These are phyloP conservation scores for Leptinotarsa lineolata DNA, from an alignment of 1,140 invertebrate genomes.

Conservation along the genomic window DNA sequence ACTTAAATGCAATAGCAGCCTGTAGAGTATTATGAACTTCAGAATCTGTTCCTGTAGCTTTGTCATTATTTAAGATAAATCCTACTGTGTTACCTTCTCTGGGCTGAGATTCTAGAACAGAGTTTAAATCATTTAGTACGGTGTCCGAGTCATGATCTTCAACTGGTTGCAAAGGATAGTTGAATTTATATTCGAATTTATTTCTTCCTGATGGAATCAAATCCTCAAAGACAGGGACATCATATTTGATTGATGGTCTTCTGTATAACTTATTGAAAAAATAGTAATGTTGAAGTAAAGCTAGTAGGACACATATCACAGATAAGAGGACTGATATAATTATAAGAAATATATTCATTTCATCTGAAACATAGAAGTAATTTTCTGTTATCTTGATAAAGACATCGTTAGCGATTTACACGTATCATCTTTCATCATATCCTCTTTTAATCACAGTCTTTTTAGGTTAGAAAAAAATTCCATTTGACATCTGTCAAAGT, in stretches of 20 bases:
- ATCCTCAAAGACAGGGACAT: constrained; percentile 51
- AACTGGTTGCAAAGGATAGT: constrained; percentile 30
- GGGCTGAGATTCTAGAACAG: constrained; percentile 37
- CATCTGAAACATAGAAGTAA: constrained; percentile 16
- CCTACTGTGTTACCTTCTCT: constrained; percentile 24
- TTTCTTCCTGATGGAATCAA: constrained; percentile 47
- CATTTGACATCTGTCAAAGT: too few species aligned
- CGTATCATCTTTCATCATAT: neutral
- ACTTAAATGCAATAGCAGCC: constrained; percentile 82
- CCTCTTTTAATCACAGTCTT: too few species aligned
- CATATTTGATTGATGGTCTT: constrained; percentile 36
- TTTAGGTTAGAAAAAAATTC: too few species aligned
- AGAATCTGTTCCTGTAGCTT: constrained; percentile 40
- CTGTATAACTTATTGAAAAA: constrained; percentile 44
- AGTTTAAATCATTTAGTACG: constrained; percentile 43
- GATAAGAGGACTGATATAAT: constrained; percentile 25
- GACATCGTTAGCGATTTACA: constrained; percentile 4
- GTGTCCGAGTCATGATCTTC: constrained; percentile 35
- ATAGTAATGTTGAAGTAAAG: constrained; percentile 51
- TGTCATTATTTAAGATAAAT: constrained; percentile 18
- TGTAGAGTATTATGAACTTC: constrained; percentile 85
- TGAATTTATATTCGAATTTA: constrained; percentile 30
- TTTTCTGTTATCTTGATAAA: constrained; percentile 12
- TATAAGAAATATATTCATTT: constrained; percentile 23
- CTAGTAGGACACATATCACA: constrained; percentile 34